A percentile compares a stretch with the other conserved stretches of the same genome.
Evolutionary conservation across 1,140 invertebrate species (phyloP).

Genomic region (Polypedilum vanderplanki): DNA sequence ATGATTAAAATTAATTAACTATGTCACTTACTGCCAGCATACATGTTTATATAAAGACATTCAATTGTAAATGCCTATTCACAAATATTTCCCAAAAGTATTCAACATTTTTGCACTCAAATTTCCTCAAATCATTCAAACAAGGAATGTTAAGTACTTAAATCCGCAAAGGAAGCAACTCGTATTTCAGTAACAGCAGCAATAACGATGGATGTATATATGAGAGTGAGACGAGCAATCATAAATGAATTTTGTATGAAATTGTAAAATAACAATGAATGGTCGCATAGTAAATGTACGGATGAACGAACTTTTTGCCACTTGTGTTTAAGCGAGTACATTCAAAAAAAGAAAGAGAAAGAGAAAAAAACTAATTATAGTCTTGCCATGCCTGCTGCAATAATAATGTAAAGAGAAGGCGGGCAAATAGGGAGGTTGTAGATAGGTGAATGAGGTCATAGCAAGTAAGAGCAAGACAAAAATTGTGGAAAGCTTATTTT

Average conservation of each 20-base stretch:
- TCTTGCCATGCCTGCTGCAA: background rate
- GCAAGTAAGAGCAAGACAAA: background rate
- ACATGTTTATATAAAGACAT: too few relatives aligned
- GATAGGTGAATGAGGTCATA: background rate
- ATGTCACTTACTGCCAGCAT: too few relatives aligned
- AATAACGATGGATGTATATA: background rate
- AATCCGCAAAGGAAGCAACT: background rate
- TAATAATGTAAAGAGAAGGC: background rate
- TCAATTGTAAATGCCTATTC: background rate
- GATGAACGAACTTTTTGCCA: background rate
- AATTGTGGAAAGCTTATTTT: constrained; percentile 19
- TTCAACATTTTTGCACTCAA: background rate
- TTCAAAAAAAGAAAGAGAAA: background rate
- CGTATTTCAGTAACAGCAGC: background rate
- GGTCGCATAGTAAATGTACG: background rate
- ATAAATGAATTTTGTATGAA: constrained; percentile 7
- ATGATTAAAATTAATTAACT: too few relatives aligned
- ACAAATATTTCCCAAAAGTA: background rate
- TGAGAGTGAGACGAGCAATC: background rate
- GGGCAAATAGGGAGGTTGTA: background rate
- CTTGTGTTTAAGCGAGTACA: background rate
- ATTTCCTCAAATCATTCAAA: background rate
- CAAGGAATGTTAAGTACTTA: background rate
- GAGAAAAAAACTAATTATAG: constrained; percentile 14
- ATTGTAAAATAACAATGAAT: background rate